Evolutionary conservation across 2,888 invertebrate species (phyloP).

Genomic region (Polyploca ridens): DNA sequence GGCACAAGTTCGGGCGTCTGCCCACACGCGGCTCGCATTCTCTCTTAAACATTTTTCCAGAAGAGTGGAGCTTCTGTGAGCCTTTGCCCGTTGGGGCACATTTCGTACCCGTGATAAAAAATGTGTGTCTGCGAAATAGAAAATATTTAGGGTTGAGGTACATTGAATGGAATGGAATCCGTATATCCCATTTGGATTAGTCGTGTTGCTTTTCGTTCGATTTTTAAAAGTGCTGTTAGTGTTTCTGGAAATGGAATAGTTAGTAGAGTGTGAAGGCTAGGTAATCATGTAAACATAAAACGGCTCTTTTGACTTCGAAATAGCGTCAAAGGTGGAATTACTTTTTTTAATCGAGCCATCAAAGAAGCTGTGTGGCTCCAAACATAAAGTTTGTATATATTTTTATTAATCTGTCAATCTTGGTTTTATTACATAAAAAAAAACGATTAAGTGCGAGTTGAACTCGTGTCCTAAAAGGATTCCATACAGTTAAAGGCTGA

Average conservation of each 20-base stretch:
- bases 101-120: conserved; percentile 4
- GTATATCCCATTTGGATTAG: background rate
- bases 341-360: too few relatives aligned
- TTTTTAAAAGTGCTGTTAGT: background rate
- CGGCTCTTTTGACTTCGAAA: too few relatives aligned
- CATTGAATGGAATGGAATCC: conserved; percentile 4
- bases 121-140: background rate
- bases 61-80: conserved; percentile 7
- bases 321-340: too few relatives aligned
- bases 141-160: conserved; percentile 2
- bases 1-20: background rate
- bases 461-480: too few relatives aligned
- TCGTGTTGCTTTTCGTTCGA: background rate
- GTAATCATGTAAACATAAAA: too few relatives aligned
- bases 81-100: conserved; percentile 2
- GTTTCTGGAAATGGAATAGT: background rate
- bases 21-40: background rate
- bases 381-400: too few relatives aligned
- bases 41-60: conserved; percentile 4
- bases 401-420: too few relatives aligned
- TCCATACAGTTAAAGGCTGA: too few relatives aligned
- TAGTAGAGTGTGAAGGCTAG: too few relatives aligned
- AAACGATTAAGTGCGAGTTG: too few relatives aligned
- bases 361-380: too few relatives aligned
- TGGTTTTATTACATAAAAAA: too few relatives aligned